Base-by-base conservation (phyloP, 2,113 vertebrate genomes). In the Cathartes aura region DNA sequence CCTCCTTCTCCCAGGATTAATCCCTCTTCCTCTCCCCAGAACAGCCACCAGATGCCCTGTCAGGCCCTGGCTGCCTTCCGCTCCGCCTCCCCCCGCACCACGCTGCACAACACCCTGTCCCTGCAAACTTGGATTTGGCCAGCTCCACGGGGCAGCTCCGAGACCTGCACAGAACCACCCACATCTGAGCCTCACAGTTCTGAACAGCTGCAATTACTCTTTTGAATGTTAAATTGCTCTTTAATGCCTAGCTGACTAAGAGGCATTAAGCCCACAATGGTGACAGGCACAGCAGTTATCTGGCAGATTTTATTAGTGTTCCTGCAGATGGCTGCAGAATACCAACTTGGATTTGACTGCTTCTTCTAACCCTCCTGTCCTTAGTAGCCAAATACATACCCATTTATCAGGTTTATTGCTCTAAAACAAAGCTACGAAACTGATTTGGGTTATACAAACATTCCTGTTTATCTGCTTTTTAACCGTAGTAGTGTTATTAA, bases 361-460 rank as follows among this genome's bases (percentile, higher is more conserved):
- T 71, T 20, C 19, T 72, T 60, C 53, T 40, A 68, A 75, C 52
- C 23, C 12, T 59, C 64, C 70, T 68, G 27, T n/a, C 62, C 43
- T 68, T 62, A 55, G 38, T 5, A 83, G 43, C 36, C 88, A 81
- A 50, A 47, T 15, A 67, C 43, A 75, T 6, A 38, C 20, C 30
- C 1, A 6, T 32, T 67, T 34, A 19, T 23, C 9, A 5, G 7
- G 9, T 50, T 72, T 64, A 40, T 7, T 84, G 14, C 34, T 56
- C 42, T 32, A 52, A 62, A 96, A 40, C 9, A 34, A 75, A 83
- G 59, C 17, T 70, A 59, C 3, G 3, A 58, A 76, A 26, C 27
- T 1, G 2, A 15, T 0, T 3, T 0, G 2, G 8, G 3, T 79
- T 63, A 15, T 12, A 53, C 11, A 79, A 60, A 53, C 67, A 32